These are phyloP conservation scores for Falco concolor DNA, from an alignment of 2,797 vertebrate genomes.

Conservation along the genomic window DNA sequence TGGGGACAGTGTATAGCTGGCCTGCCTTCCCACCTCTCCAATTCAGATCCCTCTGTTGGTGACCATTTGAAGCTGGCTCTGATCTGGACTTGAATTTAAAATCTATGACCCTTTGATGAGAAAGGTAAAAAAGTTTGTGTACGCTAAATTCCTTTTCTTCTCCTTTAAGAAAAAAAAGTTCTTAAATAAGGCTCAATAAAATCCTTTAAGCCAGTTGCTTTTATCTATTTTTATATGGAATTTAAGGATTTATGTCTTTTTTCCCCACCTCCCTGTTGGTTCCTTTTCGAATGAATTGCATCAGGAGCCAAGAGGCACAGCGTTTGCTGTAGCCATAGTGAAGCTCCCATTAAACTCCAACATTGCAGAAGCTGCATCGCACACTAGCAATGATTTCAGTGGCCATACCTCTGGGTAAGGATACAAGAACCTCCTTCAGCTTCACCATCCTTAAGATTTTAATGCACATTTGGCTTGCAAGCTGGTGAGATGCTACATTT, in stretches of 20 bases:
- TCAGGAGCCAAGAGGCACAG: slow-evolving; percentile 26
- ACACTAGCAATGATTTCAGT: neutral
- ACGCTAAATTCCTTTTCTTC: slow-evolving; percentile 44
- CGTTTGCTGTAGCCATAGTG: neutral
- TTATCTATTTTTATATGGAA: slow-evolving; percentile 76
- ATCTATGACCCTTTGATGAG: slow-evolving; percentile 42
- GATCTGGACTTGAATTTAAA: neutral
- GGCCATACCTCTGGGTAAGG: neutral
- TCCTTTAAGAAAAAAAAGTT: neutral
- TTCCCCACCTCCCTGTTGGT: slow-evolving; percentile 20
- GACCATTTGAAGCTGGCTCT: neutral
- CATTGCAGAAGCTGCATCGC: neutral
- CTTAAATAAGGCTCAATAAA: slow-evolving; percentile 58
- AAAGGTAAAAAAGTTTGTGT: neutral
- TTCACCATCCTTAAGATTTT: neutral
- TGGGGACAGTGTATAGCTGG: neutral
- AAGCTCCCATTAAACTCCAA: neutral
- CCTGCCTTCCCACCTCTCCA: neutral
- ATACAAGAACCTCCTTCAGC: neutral
- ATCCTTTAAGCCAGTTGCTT: slow-evolving; percentile 73
- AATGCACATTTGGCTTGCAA: neutral
- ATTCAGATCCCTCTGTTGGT: neutral
- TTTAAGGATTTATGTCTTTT: slow-evolving; percentile 66
- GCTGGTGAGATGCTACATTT: neutral
- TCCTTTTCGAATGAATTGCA: slow-evolving; percentile 63